phyloP scores from a whole-genome alignment of 2,113 vertebrate species.

The western clawed frog (Xenopus tropicalis) region UCB_Xtro_10.0 CM004449.2:88415001-88415500 shows the following conservation, averaged over 20 bases:
- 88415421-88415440: not conserved
- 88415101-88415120: slow-evolving; percentile 45
- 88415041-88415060: slow-evolving; percentile 64
- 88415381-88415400: too few relatives aligned
- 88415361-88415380: too few relatives aligned
- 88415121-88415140: slow-evolving; percentile 45
- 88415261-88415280: not conserved
- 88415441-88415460: too few relatives aligned
- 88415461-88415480: too few relatives aligned
- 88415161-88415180: slow-evolving; percentile 8
- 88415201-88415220: not conserved
- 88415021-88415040: slow-evolving; percentile 42
- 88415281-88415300: not conserved
- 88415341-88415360: not conserved
- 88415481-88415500: too few relatives aligned
- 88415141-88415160: slow-evolving; percentile 47
- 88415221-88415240: slow-evolving; percentile 10
- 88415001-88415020: slow-evolving; percentile 3
- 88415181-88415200: slow-evolving; percentile 4
- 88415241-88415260: slow-evolving; percentile 1
- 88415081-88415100: slow-evolving; percentile 63
- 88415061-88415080: slow-evolving; percentile 62
- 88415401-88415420: not conserved
- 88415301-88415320: slow-evolving; percentile 1
- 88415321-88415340: too few relatives aligned